These are phyloP conservation scores for Phainopepla nitens DNA, from an alignment of 2,113 vertebrate genomes.

Conservation along the genomic window DNA sequence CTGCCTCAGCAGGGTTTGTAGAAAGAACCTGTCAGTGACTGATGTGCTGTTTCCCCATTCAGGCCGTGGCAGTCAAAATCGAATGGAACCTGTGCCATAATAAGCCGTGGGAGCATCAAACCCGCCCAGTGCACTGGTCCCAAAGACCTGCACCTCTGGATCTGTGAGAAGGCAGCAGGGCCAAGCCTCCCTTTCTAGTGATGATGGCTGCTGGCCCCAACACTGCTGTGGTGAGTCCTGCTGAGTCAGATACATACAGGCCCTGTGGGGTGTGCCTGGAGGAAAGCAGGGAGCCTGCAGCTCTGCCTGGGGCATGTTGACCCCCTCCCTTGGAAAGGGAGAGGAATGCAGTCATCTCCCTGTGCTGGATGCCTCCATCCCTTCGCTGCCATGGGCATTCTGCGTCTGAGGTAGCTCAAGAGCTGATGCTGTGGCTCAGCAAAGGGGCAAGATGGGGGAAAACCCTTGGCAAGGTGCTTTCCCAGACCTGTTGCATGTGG, in stretches of 20 bases:
- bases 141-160: neutral
- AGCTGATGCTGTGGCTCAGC: neutral
- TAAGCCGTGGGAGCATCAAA: conserved; percentile 44
- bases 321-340: neutral
- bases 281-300: neutral
- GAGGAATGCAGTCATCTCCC: neutral
- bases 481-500: accelerated
- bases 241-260: accelerated
- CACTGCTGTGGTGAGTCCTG: neutral
- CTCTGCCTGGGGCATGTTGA: accelerated
- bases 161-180: conserved; percentile 27
- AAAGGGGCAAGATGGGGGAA: neutral
- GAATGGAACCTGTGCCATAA: conserved; percentile 27
- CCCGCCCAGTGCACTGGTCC: neutral
- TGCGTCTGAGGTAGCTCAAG: neutral
- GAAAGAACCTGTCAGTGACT: neutral
- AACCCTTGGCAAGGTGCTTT: neutral
- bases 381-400: accelerated
- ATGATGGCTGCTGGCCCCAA: neutral
- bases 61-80: conserved; percentile 20
- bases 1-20: neutral
- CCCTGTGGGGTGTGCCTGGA: neutral
- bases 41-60: neutral
- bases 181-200: accelerated
- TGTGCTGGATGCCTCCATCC: neutral